Conservation (phyloP, 30 jellyfish, hydroid and myxozoan genomes). For the Rhopilema esculentum region DNA sequence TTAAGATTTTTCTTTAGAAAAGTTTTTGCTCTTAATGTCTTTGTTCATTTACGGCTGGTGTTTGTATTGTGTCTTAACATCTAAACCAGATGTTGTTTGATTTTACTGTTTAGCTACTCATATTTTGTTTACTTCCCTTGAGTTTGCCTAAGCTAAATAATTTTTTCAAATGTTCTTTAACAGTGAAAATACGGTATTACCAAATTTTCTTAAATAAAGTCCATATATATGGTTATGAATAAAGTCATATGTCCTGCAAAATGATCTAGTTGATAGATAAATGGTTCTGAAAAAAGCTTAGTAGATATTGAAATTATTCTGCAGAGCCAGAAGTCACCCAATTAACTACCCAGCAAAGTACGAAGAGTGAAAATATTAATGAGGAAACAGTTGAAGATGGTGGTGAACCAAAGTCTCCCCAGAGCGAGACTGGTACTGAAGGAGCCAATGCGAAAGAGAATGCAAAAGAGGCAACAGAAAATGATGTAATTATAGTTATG, state of each 20-base stretch:
- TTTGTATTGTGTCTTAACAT: neutral
- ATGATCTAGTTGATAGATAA: no score
- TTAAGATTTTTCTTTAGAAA: neutral
- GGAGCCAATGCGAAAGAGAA: constrained; percentile 32
- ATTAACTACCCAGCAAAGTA: constrained; percentile 8
- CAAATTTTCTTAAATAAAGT: no score
- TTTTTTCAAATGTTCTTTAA: neutral
- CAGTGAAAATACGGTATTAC: no score
- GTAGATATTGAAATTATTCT: neutral
- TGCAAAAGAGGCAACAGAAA: constrained; percentile 37
- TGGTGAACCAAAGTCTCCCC: constrained; percentile 36
- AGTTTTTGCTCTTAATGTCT: neutral
- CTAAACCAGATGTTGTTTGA: neutral
- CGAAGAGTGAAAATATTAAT: constrained; percentile 16
- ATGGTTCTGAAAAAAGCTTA: no score
- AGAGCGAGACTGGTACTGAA: constrained; percentile 17
- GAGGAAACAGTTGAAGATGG: constrained; percentile 24
- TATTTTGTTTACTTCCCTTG: neutral
- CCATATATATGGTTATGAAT: no score
- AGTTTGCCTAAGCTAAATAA: neutral
- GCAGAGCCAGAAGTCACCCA: constrained; percentile 6
- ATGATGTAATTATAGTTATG: constrained; percentile 26
- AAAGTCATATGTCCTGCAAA: no score
- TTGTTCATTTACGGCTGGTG: neutral
- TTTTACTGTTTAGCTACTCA: neutral